Evolutionary conservation across 2,797 vertebrate genomes (phyloP), one percentile per base, ranked within the genome.

Genomic region (Rhabdomys pumilio): DNA sequence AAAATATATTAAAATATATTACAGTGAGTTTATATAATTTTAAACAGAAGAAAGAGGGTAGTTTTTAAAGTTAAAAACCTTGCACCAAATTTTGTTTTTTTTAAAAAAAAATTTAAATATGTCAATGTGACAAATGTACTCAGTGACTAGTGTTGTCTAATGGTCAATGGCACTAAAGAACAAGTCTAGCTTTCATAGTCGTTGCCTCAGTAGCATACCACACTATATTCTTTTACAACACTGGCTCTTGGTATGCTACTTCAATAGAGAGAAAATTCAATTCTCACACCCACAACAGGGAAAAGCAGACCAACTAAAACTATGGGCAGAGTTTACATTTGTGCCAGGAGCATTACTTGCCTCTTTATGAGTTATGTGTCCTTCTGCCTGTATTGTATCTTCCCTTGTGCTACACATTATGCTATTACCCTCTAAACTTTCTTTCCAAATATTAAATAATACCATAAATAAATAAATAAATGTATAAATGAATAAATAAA

Each of bases 331-430:
- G 38, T 31, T 31, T 14, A 63, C 22, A 63, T 2, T 5, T 63
- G 38, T 22, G 38, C 29, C 4, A 0, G 7, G 26, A 1, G 14
- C 0, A 31, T 63, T 44, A 4, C 0, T 6, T 44, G 24, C 14
- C 14, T 4, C 8, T 31, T 63, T 19, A 44, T 44, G 81, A 44
- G 8, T 63, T 59, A 19, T 6, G n/a, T 61, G 59, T 11, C 38
- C 11, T 44, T 63, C 22, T 63, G 4, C 1, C 8, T 41, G 12
- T 24, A 13, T 26, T 59, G 6, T 26, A 26, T 41, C 22, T 31
- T 15, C 12, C 20, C 55, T 59, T 41, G 2, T 41, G 3, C 6
- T 7, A 59, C 20, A 22, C 63, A 5, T 67, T 34, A 34, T 67
- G 31, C 65, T 80, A 41, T 8, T 24, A 38, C 3, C 22, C 0